These are phyloP conservation scores for Nasua narica DNA, from an alignment of 2,797 vertebrate genomes.

Conservation along the genomic window DNA sequence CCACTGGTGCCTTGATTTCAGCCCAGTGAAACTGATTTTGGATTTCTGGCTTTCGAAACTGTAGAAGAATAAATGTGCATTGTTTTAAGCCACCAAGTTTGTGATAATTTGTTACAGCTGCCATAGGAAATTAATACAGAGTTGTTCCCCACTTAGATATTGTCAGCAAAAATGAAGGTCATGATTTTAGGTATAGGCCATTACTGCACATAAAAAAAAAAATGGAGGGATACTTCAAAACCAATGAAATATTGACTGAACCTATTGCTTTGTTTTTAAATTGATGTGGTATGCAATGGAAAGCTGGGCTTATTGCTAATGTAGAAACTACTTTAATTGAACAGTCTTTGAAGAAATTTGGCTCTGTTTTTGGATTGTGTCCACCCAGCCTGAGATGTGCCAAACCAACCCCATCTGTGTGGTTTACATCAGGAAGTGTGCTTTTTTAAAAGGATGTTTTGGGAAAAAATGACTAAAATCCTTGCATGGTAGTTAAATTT, in stretches of 20 bases:
- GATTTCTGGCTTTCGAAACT: neutral
- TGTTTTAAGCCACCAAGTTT: conserved; percentile 20
- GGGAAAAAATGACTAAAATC: neutral
- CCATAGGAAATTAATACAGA: neutral
- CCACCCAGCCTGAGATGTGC: neutral
- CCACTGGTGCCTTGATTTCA: neutral
- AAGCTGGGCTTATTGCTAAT: conserved; percentile 30
- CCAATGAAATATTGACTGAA: conserved; percentile 9
- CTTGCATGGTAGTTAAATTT: neutral
- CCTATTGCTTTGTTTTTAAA: neutral
- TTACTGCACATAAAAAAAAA: neutral
- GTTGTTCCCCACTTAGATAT: neutral
- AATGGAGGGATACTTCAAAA: neutral
- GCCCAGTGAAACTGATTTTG: conserved; percentile 15
- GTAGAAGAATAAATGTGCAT: neutral
- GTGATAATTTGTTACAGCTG: conserved; percentile 21
- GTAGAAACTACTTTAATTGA: conserved; percentile 7
- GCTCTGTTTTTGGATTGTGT: neutral
- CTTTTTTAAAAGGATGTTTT: conserved; percentile 11
- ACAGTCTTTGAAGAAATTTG: conserved; percentile 22
- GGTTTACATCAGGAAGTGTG: neutral
- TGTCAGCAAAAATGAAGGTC: conserved; percentile 6
- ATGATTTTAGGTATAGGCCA: conserved; percentile 7
- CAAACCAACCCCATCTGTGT: conserved; percentile 29
- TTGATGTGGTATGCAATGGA: neutral